Base-by-base conservation (phyloP, 2,888 invertebrate species). In the Lasioglossum calceatum region DNA sequence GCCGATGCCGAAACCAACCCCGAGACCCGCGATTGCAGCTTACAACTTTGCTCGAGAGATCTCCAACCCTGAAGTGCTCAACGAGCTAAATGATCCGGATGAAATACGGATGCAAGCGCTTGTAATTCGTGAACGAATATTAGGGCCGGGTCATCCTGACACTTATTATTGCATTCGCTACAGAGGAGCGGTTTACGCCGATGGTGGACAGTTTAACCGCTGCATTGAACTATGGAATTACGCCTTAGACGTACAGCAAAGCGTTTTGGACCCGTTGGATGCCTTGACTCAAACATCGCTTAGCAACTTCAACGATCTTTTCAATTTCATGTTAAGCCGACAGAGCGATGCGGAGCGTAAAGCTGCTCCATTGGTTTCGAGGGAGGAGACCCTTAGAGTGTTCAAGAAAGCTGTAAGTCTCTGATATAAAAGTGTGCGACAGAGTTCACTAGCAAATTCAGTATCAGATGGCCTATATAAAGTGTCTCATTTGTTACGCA, bases 191-290 rank as follows among this genome's bases (percentile, higher is more conserved):
- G 97, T 99, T 88, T 99, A 99, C 96, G 99, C 99, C 64, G 99
- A 99, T 95, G 98, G 98, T 88, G 98, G 99, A 4, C 98, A 99
- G 93, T 99, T 99, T 96, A 97, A 97, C 92, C 97, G 98, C 91
- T 99, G 99, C 96, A 98, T 99, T 89, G 97, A 98, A 93, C 96
- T 99, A 88, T 99, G 99, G 99, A 98, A 98, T 95, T 99, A 99
- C 96, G 99, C 99, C 47, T 96, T 99, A 61, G 98, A 99, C 95
- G 99, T 99, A 98, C 99, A 99, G 95, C 98, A 99, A 95, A 97
- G 97, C 88, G 98, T 98, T 96, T 96, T 99, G 90, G 98, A 99
- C 92, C 98, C 99, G 36, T 96, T 99, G 77, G 98, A 98, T 95
- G 98, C 98, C 44, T 98, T 99, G 97, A 99, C 99, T 19, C 99